These are phyloP conservation scores for Nemoura dubitans DNA, from an alignment of 2,888 invertebrate genomes.

Conservation along the genomic window DNA sequence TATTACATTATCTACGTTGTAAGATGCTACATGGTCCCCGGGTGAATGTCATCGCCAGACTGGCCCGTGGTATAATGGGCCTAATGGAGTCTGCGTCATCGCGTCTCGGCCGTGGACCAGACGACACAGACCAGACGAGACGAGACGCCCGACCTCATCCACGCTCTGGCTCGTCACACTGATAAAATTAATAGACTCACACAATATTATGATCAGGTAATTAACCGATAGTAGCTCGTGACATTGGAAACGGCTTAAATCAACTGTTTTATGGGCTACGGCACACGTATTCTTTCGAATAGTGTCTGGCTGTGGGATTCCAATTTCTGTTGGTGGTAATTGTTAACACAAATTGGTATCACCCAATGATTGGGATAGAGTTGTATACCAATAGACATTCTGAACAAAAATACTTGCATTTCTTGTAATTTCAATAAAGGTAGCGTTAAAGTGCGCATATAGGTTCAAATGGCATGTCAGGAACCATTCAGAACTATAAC, in stretches of 20 bases:
- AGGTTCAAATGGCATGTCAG: background rate
- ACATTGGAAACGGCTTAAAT: background rate
- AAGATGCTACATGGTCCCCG: background rate
- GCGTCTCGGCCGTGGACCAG: conserved; percentile 1
- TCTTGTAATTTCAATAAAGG: background rate
- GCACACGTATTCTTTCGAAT: background rate
- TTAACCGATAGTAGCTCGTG: background rate
- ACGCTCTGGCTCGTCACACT: background rate
- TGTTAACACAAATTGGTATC: background rate
- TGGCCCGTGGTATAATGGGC: too few species aligned
- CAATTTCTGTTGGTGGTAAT: background rate
- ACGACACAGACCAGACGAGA: background rate
- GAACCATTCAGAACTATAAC: background rate
- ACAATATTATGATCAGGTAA: conserved; percentile 7
- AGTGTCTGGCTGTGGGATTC: background rate
- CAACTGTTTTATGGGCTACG: background rate
- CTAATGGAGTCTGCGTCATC: conserved; percentile 27
- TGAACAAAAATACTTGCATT: background rate
- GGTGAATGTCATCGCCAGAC: background rate
- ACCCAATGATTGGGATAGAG: background rate
- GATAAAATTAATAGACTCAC: conserved; percentile 7
- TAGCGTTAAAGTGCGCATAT: background rate
- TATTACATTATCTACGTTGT: conserved; percentile 17
- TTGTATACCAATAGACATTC: too few species aligned
- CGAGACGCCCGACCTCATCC: background rate